phyloP scores from a whole-genome alignment of 2,797 vertebrate genomes.

The Periparus ater region DNA sequence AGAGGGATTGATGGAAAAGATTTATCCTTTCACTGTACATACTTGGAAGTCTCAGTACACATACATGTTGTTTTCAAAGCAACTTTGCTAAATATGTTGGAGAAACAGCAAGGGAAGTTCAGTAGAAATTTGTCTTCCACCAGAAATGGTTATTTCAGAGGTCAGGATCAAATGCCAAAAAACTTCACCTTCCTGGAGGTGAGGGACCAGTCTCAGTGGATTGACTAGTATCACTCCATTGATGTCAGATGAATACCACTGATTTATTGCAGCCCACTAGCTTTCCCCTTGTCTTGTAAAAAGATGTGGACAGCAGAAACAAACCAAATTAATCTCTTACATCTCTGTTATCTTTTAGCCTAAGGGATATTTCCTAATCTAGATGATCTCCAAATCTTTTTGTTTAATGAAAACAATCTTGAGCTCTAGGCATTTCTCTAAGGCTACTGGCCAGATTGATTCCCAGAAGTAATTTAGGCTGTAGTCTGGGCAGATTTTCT shows the following conservation, averaged over 20 bases:
- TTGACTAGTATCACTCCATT: background rate
- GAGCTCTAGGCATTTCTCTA: background rate
- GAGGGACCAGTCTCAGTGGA: background rate
- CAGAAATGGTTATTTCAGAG: background rate
- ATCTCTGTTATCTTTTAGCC: constrained; percentile 1
- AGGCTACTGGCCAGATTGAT: background rate
- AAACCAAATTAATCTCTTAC: constrained; percentile 2
- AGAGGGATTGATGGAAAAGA: background rate
- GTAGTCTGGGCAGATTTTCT: background rate
- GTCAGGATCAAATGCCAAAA: background rate
- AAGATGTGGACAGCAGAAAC: background rate
- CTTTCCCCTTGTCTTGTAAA: background rate
- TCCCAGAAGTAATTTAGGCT: background rate
- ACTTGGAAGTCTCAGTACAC: background rate
- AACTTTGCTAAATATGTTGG: background rate
- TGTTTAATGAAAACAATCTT: background rate
- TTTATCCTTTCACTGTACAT: background rate
- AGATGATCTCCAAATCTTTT: background rate
- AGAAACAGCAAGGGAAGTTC: background rate
- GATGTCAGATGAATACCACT: background rate
- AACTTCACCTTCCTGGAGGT: background rate
- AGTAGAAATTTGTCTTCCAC: background rate
- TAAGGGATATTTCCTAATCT: background rate
- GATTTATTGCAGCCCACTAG: background rate
- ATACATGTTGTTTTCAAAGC: background rate